These are phyloP conservation scores for Eonycteris spelaea DNA, from an alignment of 2,113 vertebrate genomes.

Conservation along the genomic window DNA sequence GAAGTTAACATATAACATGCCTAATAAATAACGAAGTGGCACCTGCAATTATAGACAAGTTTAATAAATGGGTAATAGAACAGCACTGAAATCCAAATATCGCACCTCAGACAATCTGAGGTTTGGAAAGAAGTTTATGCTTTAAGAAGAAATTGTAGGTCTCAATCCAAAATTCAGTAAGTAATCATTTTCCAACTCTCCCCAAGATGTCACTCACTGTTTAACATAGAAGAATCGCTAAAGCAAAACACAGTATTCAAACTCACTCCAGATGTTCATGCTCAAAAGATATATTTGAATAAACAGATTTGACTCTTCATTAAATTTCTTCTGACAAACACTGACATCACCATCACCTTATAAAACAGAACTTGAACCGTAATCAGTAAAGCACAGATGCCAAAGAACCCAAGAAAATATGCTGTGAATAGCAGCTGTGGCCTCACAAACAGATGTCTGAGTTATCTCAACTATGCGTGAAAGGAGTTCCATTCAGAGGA, in stretches of 20 bases:
- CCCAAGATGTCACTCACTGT: neutral
- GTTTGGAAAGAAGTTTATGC: neutral
- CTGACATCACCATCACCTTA: neutral
- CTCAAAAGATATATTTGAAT: neutral
- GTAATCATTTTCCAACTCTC: neutral
- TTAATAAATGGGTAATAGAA: neutral
- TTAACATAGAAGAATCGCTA: neutral
- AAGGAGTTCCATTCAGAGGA: neutral
- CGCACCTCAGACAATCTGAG: neutral
- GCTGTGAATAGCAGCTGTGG: neutral
- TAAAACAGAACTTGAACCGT: neutral
- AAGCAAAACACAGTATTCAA: neutral
- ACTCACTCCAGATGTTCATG: neutral
- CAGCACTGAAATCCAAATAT: neutral
- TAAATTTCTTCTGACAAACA: neutral
- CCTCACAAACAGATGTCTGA: neutral
- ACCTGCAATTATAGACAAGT: constrained; percentile 83
- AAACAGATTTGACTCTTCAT: neutral
- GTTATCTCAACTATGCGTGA: neutral
- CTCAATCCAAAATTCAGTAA: neutral
- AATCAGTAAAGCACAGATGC: neutral
- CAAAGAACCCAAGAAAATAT: neutral
- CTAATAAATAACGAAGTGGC: constrained; percentile 93
- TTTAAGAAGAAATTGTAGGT: neutral
- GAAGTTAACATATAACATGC: constrained; percentile 98